These are phyloP conservation scores for Gryllus bimaculatus DNA, from an alignment of 1,140 invertebrate genomes.

Conservation along the genomic window DNA sequence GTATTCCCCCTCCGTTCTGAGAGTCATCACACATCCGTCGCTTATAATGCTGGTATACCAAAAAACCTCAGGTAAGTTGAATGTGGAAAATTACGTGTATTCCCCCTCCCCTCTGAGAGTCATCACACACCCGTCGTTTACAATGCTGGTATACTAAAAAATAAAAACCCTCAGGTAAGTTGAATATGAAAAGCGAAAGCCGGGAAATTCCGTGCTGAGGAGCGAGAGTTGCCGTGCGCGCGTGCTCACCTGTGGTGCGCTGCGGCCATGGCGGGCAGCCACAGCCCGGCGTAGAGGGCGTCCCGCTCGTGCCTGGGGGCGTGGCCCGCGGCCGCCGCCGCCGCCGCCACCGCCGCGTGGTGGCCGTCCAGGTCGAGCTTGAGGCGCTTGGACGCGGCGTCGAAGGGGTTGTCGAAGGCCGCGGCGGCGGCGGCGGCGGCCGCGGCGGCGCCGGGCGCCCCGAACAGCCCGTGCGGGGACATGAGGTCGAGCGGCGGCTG, in stretches of 20 bases:
- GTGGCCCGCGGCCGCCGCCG: conserved; percentile 20
- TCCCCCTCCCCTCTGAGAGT: too few species aligned
- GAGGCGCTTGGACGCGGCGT: conserved; percentile 57
- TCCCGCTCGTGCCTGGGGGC: conserved; percentile 38
- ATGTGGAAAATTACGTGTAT: too few species aligned
- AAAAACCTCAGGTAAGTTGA: too few species aligned
- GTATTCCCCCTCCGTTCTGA: too few species aligned
- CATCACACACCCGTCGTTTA: too few species aligned
- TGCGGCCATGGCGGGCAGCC: conserved; percentile 45
- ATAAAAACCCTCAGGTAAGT: too few species aligned
- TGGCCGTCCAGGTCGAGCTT: conserved; percentile 55
- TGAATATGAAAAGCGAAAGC: too few species aligned
- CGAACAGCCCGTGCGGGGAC: conserved; percentile 48
- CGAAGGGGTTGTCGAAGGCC: conserved; percentile 65
- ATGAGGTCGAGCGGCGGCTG: conserved; percentile 46
- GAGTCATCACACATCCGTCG: too few species aligned
- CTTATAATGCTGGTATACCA: too few species aligned
- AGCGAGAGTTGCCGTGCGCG: too few species aligned
- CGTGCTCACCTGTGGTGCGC: conserved; percentile 26
- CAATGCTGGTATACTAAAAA: too few species aligned
- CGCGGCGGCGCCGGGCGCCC: conserved; percentile 50
- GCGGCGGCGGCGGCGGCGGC: conserved; percentile 54
- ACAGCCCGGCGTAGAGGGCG: conserved; percentile 35
- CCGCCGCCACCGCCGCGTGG: conserved; percentile 24
- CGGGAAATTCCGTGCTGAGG: too few species aligned